A percentile compares a stretch with the other conserved stretches of the same genome.
phyloP scores from a whole-genome alignment of 2,888 invertebrate species.

The Coenonympha arcania region DNA sequence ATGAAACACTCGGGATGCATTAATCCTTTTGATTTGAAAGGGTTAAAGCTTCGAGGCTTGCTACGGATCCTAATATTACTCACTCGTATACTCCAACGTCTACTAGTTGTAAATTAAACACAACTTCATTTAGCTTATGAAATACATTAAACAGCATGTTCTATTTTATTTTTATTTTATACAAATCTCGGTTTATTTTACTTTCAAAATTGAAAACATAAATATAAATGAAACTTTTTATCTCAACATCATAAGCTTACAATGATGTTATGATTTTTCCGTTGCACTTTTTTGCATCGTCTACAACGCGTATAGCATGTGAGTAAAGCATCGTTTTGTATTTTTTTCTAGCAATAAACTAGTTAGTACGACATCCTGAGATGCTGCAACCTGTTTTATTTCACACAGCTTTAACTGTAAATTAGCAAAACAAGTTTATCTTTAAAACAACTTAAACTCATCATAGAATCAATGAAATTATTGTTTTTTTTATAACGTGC shows the following conservation, averaged over 20 bases:
- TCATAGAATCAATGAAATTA: no score
- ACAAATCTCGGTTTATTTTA: no score
- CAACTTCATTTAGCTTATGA: conserved; percentile 27
- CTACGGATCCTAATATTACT: conserved; percentile 44
- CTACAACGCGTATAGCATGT: neutral
- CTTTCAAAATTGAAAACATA: neutral
- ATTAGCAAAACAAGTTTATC: no score
- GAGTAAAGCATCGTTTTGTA: neutral
- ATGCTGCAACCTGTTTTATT: conserved; percentile 6
- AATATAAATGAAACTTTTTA: neutral
- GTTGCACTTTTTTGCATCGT: neutral
- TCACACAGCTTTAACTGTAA: no score
- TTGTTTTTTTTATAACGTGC: no score
- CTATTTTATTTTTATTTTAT: neutral
- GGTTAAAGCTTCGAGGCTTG: conserved; percentile 51
- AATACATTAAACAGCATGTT: conserved; percentile 3
- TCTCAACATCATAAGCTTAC: neutral
- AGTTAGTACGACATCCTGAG: conserved; percentile 4
- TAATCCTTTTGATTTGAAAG: conserved; percentile 62
- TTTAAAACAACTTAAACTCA: no score
- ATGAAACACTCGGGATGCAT: conserved; percentile 63
- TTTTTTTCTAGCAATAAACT: neutral
- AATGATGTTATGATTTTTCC: neutral
- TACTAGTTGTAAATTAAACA: conserved; percentile 46
- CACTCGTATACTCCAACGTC: conserved; percentile 34